Percentiles rank a stretch among this genome's conserved stretches.
phyloP scores from a whole-genome alignment of 2,797 vertebrate genomes.

The Parambassis ranga region DNA sequence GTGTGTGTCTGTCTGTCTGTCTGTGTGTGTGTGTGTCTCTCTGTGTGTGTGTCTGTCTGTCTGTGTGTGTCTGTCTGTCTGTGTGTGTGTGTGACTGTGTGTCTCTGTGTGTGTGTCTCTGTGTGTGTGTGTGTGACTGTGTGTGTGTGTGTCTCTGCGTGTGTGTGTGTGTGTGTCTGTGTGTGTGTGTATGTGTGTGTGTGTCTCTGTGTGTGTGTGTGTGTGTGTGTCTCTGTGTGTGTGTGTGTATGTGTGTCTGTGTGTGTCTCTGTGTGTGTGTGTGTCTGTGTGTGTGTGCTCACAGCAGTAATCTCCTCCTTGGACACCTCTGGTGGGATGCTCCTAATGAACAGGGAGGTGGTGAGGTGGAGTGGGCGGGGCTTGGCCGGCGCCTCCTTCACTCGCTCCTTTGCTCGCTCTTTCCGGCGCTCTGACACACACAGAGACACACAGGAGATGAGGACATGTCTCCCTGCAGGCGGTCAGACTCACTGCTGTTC shows the following conservation, averaged over 20 bases:
- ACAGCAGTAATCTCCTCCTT: conserved; percentile 89
- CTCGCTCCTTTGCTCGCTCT: conserved; percentile 75
- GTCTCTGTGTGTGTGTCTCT: background rate
- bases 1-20: background rate
- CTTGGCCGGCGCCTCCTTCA: conserved; percentile 72
- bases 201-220: background rate
- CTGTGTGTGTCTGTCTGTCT: background rate
- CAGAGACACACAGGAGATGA: no score
- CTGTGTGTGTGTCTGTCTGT: background rate
- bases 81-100: background rate
- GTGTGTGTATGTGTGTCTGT: background rate
- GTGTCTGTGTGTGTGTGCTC: conserved; percentile 41
- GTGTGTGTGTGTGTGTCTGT: background rate
- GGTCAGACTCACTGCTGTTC: no score
- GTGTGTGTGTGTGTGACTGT: background rate
- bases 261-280: background rate
- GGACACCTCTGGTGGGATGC: conserved; percentile 88
- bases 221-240: background rate
- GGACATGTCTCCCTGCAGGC: no score
- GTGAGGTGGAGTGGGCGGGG: conserved; percentile 90
- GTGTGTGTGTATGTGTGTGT: background rate
- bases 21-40: background rate
- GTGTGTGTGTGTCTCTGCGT: no score
- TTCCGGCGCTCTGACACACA: conserved; percentile 47
- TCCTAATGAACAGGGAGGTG: conserved; percentile 90